phyloP scores from a whole-genome alignment of 2,797 vertebrate genomes.

The Thalassophryne amazonica region DNA sequence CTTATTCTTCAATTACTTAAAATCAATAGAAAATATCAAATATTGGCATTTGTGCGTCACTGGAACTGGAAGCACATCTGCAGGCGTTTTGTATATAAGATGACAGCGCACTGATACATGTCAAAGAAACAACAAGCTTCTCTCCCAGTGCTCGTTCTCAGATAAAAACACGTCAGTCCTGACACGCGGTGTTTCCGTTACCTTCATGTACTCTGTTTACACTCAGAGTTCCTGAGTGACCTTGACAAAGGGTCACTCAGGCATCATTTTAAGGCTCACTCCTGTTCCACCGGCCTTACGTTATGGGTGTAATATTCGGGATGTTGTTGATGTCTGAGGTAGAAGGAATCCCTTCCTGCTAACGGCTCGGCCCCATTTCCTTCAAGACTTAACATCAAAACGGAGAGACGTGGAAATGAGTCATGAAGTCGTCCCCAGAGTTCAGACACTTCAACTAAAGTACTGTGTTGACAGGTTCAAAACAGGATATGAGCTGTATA shows the following conservation, averaged over 20 bases:
- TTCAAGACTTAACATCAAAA: conserved; percentile 80
- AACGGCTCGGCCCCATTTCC: conserved; percentile 71
- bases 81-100: no score
- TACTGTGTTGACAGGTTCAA: conserved; percentile 77
- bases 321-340: conserved; percentile 79
- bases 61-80: no score
- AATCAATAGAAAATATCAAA: no score
- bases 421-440: conserved; percentile 67
- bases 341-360: conserved; percentile 82
- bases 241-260: conserved; percentile 68
- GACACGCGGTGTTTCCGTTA: conserved; percentile 57
- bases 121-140: conserved; percentile 41
- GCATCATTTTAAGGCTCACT: conserved; percentile 68
- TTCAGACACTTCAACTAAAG: conserved; percentile 63
- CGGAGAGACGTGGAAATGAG: conserved; percentile 78
- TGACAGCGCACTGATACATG: conserved; percentile 27
- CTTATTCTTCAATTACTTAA: no score
- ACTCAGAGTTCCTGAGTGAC: conserved; percentile 56
- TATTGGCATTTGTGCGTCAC: no score
- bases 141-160: conserved; percentile 35
- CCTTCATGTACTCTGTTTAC: conserved; percentile 75
- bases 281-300: conserved; percentile 41
- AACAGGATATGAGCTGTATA: conserved; percentile 77
- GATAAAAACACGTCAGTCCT: conserved; percentile 59
- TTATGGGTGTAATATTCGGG: conserved; percentile 59